Evolutionary conservation across 2,888 invertebrate genomes (phyloP).

Genomic region (Erebia ligea): DNA sequence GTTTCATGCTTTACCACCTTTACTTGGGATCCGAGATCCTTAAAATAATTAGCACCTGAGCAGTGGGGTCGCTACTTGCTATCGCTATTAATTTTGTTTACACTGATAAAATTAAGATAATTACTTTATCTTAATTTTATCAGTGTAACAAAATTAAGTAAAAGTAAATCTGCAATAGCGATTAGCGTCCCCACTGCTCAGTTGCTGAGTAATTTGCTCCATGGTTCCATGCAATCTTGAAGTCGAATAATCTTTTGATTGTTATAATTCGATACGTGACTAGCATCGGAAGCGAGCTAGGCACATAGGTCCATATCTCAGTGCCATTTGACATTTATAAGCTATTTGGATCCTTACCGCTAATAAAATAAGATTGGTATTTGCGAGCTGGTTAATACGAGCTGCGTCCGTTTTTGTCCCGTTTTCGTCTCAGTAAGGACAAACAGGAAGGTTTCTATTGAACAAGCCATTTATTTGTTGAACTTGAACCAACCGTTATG

Average conservation of each 20-base stretch:
- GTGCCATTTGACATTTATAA: constrained; percentile 19
- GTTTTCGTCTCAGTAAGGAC: constrained; percentile 62
- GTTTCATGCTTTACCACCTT: too few relatives aligned
- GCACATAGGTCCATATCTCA: constrained; percentile 52
- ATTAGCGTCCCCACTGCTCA: background rate
- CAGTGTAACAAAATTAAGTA: too few relatives aligned
- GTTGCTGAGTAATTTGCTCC: constrained; percentile 48
- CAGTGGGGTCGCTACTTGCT: too few relatives aligned
- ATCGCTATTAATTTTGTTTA: too few relatives aligned
- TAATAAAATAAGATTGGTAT: constrained; percentile 44
- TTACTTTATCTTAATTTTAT: too few relatives aligned
- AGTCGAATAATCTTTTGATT: constrained; percentile 62
- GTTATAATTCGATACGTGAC: constrained; percentile 69
- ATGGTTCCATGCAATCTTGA: constrained; percentile 48
- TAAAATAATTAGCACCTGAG: too few relatives aligned
- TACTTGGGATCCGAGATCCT: too few relatives aligned
- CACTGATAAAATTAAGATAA: too few relatives aligned
- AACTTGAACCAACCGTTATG: constrained; percentile 42
- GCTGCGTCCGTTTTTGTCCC: constrained; percentile 47
- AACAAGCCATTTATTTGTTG: constrained; percentile 49
- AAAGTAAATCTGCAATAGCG: too few relatives aligned
- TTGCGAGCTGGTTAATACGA: constrained; percentile 39
- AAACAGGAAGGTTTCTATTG: constrained; percentile 75
- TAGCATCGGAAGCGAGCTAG: constrained; percentile 57
- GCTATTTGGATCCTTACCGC: constrained; percentile 45